Evolutionary conservation across 2,888 invertebrate species (phyloP), one percentile per base, ranked within the genome.

Genomic region (Cheilosia urbana): DNA sequence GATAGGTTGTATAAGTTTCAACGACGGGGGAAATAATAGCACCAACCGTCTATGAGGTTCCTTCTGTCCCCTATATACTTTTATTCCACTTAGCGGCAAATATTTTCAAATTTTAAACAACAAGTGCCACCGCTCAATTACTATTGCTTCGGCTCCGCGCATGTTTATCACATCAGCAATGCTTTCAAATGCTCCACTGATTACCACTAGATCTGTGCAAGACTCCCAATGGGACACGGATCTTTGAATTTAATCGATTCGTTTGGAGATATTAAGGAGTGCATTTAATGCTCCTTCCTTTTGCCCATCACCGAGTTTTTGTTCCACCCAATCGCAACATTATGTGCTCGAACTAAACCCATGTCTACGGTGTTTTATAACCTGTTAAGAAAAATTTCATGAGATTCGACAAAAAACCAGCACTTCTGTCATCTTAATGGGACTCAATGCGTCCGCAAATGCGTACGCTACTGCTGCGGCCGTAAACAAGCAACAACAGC

Each of bases 201-300:
- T 37, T 66, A 27, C 76, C 85, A 81, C 85, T 85, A 81, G 81
- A 72, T 85, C 85, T 72, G 85, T 77, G 21, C 60, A 62, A 34
- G 71, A n/a, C 49, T 78, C 72, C 77, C 82, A 69, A 65, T 78
- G 82, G 73, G 77, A 66, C 77, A 82, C 60, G 69, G 65, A 78
- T 81, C 87, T 82, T 87, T 82, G 77, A 81, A 82, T 82, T 82
- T 82, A 87, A 87, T 87, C 87, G 82, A 87, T 87, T 87, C 87
- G 85, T 69, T 87, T 87, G 82, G 73, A 72, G 77, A 87, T 82
- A 87, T 87, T 87, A 87, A 87, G 87, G 82, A 87, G 85, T 85
- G 85, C 85, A 85, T 85, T 85, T 85, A 85, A 81, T 85, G 85
- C 81, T 76, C 71, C 68, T 81, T 76, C 81, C 72, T 73, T 85